Base-by-base conservation (phyloP, 2,888 invertebrate genomes). In the Heliconius cydno region DNA sequence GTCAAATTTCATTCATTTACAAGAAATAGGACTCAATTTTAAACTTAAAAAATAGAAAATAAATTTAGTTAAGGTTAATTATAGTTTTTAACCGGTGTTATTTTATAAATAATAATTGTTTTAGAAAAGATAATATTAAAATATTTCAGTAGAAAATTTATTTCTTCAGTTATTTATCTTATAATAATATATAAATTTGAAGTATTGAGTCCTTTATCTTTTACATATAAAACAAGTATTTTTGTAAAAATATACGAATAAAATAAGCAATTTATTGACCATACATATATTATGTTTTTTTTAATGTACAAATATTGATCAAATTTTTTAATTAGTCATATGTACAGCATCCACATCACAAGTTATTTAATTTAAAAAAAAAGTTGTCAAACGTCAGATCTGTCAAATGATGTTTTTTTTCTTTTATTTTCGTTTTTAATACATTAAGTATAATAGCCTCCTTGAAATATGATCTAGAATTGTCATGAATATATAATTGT, bases 381-480 rank as follows among this genome's bases (percentile, higher is more conserved):
- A 67, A 34, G 52, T 19, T 41, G 41, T 41, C 70, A 70, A 70
- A 70, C 9, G 70, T 70, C 41, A 70, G 41, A 70, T 73, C 73
- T 60, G 25, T 60, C 30, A 73, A 73, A 73, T 13, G 13, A n/a
- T 57, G 6, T 34, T 34, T 34, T 34, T 57, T 57, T 60, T 6
- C 9, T 60, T 60, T 60, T n/a, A n/a, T n/a, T 15, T 63, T 65
- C 7, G 1, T 22, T 34, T 73, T 60, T 34, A 57, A 34, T 73
- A 34, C 34, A 73, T 73, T 73, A 73, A 73, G 15, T 25, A 60
- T 38, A 73, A 60, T 73, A 73, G 73, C 73, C 73, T 73, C 73
- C 72, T 57, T 34, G 57, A 73, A 34, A 57, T 30, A 30, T n/a
- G 38, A 73, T 30, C n/a, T 73, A 72, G 57, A 72, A n/a, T 57